Evolutionary conservation across 2,888 invertebrate genomes (phyloP), one percentile per base, ranked within the genome.

Genomic region (Phasia obesa): DNA sequence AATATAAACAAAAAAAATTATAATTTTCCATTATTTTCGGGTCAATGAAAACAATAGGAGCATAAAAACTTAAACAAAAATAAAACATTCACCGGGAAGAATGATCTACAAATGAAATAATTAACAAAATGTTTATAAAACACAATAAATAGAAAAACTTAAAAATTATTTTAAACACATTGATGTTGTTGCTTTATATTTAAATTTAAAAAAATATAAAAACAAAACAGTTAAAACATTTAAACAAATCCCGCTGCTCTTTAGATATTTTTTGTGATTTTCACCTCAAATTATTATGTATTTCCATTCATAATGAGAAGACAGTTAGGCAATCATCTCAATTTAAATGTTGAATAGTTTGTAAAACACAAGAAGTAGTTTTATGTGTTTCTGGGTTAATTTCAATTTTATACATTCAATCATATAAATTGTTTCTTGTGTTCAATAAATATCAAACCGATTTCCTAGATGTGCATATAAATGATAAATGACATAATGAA

Each of bases 71-170:
- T 19, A 17, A 25, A 44, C 6, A n/a, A n/a, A n/a, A 51, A 51
- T 35, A 65, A 15, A n/a, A 23, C 9, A 47, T 21, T 57, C 7
- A 65, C 3, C 15, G 5, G 31, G 55, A 65, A 60, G 11, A 64
- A 60, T 62, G 51, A 82, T 64, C 64, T 59, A 73, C 73, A 64
- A 73, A 59, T 70, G 49, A 69, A 69, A 74, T 69, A 64, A 78
- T 77, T 77, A 79, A 70, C 38, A 49, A 70, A 57, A 70, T 31
- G 64, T 59, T 69, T 67, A 64, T n/a, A n/a, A n/a, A n/a, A n/a
- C n/a, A 15, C 11, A 38, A 4, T 9, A 2, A 11, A 13, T 9
- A 38, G 11, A 47, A 47, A 19, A 17, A 47, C 5, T n/a, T 47
- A 17, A 44, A n/a, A 44, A 7, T 35, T 11, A 35, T n/a, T 67